Evolutionary conservation across 2,797 vertebrate species (phyloP).

Genomic region (Clarias laeviceps): DNA sequence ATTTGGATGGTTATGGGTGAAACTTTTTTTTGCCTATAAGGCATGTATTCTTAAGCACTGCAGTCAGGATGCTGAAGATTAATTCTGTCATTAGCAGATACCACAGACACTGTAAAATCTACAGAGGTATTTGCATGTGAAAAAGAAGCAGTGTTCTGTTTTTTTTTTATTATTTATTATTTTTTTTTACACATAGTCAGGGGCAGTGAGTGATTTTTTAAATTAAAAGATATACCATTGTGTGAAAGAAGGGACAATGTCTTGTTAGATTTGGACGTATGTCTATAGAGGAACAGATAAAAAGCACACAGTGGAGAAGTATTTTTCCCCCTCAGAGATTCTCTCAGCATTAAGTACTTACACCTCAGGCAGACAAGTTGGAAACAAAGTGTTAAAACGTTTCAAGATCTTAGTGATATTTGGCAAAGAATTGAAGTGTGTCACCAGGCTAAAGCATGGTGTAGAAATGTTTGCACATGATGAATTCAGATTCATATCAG

Average conservation of each 20-base stretch:
- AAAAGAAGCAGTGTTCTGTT: slow-evolving; percentile 1
- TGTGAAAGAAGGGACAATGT: slow-evolving; percentile 8
- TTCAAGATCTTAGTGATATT: not conserved
- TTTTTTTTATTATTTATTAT: not conserved
- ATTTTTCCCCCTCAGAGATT: not conserved
- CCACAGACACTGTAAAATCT: slow-evolving; percentile 5
- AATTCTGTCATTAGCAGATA: slow-evolving; percentile 19
- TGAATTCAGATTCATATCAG: not conserved
- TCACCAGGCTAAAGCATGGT: not conserved
- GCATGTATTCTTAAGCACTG: slow-evolving; percentile 4
- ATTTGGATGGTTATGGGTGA: slow-evolving; percentile 7
- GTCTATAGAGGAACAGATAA: not conserved
- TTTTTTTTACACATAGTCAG: not conserved
- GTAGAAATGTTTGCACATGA: not conserved
- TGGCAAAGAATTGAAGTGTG: not conserved
- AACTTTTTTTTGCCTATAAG: slow-evolving; percentile 15
- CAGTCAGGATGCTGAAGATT: slow-evolving; percentile 11
- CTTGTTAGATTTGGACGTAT: not conserved
- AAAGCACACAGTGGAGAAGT: not conserved
- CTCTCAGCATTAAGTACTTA: not conserved
- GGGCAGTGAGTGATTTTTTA: not conserved
- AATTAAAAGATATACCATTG: not conserved
- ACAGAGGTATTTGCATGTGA: not conserved
- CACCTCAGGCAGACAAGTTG: not conserved
- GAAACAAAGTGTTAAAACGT: slow-evolving; percentile 2